A percentile compares a stretch with the other conserved stretches of the same genome.
Evolutionary conservation across 2,888 invertebrate species (phyloP).

Genomic region (Lithophane leautieri): DNA sequence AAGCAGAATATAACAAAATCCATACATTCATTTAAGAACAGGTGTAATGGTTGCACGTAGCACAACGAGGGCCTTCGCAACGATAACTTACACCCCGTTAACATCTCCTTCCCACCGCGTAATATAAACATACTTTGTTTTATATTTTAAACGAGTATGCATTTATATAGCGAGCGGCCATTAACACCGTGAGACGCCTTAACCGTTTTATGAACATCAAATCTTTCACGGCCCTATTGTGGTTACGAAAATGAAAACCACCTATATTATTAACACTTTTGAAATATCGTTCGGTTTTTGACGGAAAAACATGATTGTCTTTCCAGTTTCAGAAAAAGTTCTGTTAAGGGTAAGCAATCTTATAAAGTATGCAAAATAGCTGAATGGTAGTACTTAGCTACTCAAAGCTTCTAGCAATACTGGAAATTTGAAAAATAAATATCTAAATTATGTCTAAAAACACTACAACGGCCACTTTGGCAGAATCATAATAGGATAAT

Average conservation of each 20-base stretch:
- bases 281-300: not conserved
- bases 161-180: conserved; percentile 45
- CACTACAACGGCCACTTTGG: not conserved
- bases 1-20: conserved; percentile 33
- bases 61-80: conserved; percentile 29
- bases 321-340: not conserved
- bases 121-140: conserved; percentile 63
- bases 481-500: no score
- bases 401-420: not conserved
- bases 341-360: not conserved
- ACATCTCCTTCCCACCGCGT: conserved; percentile 53
- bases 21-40: conserved; percentile 50
- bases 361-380: not conserved
- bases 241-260: conserved; percentile 30
- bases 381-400: not conserved
- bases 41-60: conserved; percentile 53
- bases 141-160: conserved; percentile 56
- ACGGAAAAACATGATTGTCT: not conserved
- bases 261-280: not conserved
- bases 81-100: conserved; percentile 63
- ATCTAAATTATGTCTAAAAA: not conserved
- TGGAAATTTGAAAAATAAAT: not conserved
- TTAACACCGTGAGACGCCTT: conserved; percentile 25
- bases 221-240: conserved; percentile 44
- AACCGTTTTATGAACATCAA: conserved; percentile 58